Conservation (phyloP, 2,113 vertebrate genomes). For the Pitta sordida region DNA sequence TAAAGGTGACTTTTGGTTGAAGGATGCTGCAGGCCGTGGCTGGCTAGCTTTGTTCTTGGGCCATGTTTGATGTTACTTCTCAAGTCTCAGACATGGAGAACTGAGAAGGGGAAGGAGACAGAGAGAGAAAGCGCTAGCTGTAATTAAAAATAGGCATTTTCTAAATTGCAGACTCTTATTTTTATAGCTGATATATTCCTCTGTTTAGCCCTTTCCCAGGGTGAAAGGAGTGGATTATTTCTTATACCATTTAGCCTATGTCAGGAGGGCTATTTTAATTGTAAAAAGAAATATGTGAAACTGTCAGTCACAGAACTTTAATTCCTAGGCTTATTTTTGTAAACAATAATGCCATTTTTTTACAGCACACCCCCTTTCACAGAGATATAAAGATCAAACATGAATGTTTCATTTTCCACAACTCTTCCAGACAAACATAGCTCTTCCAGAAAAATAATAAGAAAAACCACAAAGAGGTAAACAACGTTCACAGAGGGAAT, state of each 20-base stretch:
- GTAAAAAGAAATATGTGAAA: conserved; percentile 34
- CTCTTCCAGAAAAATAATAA: conserved; percentile 19
- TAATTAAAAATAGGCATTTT: conserved; percentile 39
- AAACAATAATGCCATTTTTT: conserved; percentile 50
- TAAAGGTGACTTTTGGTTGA: conserved; percentile 30
- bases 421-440: conserved; percentile 37
- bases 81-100: not conserved
- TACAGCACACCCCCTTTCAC: not conserved
- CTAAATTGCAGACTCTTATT: not conserved
- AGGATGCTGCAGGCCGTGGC: conserved; percentile 18
- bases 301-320: conserved; percentile 25
- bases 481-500: conserved; percentile 52
- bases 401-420: conserved; percentile 38
- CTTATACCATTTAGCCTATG: conserved; percentile 26
- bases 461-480: conserved; percentile 51
- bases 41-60: conserved; percentile 20
- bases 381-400: conserved; percentile 30
- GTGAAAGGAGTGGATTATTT: conserved; percentile 34
- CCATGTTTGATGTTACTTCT: not conserved
- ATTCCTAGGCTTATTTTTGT: conserved; percentile 60
- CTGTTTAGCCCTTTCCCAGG: not conserved
- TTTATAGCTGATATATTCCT: not conserved
- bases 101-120: not conserved
- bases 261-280: conserved; percentile 35
- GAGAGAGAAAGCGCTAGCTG: not conserved